A percentile compares a stretch with the other conserved stretches of the same genome.
These are phyloP conservation scores for Cenopis cana DNA, from an alignment of 2,888 invertebrate genomes.

Conservation along the genomic window DNA sequence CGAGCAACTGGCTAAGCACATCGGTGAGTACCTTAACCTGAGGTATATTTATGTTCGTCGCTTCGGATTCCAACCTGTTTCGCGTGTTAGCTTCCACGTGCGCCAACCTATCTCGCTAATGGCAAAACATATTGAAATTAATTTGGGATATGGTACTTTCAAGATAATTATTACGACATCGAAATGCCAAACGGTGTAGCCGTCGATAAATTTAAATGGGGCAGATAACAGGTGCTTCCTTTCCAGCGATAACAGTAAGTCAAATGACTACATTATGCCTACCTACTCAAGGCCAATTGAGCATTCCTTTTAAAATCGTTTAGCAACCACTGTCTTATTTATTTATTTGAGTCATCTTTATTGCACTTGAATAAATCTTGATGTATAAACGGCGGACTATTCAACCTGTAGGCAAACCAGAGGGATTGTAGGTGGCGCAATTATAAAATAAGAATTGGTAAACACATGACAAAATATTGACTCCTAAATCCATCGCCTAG, in stretches of 20 bases:
- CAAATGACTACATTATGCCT: conserved; percentile 26
- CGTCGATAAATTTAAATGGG: conserved; percentile 3
- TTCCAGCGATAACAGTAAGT: conserved; percentile 30
- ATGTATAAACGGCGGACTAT: too few species aligned
- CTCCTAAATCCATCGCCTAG: too few species aligned
- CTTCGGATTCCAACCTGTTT: neutral
- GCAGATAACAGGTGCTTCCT: conserved; percentile 41
- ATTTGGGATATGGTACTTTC: too few species aligned
- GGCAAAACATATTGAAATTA: too few species aligned
- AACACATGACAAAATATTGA: too few species aligned
- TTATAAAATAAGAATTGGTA: too few species aligned
- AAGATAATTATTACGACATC: neutral
- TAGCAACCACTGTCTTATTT: neutral
- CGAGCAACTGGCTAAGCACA: conserved; percentile 78
- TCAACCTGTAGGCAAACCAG: too few species aligned
- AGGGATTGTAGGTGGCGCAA: too few species aligned
- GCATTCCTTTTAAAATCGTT: neutral
- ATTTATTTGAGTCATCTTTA: neutral
- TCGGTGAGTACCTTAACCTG: conserved; percentile 62
- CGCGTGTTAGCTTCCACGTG: neutral
- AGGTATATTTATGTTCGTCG: neutral
- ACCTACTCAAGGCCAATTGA: conserved; percentile 6
- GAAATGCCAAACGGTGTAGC: neutral
- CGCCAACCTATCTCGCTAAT: too few species aligned
- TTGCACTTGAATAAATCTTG: neutral